These are phyloP conservation scores for Heliconius hewitsoni DNA, from an alignment of 1,140 invertebrate species.

Conservation along the genomic window DNA sequence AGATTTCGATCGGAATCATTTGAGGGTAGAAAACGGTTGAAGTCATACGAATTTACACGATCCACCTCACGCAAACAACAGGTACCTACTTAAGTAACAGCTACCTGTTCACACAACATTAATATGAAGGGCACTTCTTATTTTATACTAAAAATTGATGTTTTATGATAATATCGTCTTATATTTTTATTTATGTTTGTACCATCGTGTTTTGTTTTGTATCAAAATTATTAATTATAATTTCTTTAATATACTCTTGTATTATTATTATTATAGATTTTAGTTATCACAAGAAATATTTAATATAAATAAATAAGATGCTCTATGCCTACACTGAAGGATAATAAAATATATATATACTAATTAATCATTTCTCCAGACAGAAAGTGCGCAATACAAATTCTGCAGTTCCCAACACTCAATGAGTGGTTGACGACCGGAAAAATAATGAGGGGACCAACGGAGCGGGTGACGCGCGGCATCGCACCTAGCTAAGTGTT, in stretches of 20 bases:
- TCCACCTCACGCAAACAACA: constrained; percentile 27
- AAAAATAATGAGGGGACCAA: constrained; percentile 48
- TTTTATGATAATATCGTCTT: neutral
- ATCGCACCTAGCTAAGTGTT: constrained; percentile 19
- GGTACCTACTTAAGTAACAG: neutral
- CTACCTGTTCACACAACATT: constrained; percentile 23
- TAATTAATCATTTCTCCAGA: constrained; percentile 11
- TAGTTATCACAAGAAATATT: no score
- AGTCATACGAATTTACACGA: constrained; percentile 38
- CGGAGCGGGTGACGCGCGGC: constrained; percentile 18
- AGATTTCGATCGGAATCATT: constrained; percentile 31
- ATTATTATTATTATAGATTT: no score
- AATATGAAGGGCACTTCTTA: neutral
- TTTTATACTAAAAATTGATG: neutral
- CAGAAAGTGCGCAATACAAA: constrained; percentile 3
- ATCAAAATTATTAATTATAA: no score
- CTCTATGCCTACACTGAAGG: no score
- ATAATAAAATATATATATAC: neutral
- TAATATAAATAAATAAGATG: no score
- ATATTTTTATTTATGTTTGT: neutral
- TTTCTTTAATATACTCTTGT: no score
- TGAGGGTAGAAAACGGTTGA: constrained; percentile 32
- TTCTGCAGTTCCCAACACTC: constrained; percentile 37
- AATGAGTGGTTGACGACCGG: constrained; percentile 44
- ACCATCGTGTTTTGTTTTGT: neutral